Evolutionary conservation across 2,888 invertebrate species (phyloP).

Genomic region (Clistopyga incitator): DNA sequence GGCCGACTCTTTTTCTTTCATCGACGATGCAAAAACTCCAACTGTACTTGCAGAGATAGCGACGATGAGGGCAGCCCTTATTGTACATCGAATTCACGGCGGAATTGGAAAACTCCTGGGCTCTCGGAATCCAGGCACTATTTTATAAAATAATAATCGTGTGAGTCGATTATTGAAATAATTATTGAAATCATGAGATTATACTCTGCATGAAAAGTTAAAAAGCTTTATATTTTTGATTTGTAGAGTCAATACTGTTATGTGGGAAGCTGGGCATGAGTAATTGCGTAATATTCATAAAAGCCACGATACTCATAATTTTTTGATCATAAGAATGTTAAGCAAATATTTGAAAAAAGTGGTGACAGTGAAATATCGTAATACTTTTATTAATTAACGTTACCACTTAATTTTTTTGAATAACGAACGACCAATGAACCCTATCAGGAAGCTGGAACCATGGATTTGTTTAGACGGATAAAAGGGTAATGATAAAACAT

Average conservation of each 20-base stretch:
- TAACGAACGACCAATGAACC: not conserved
- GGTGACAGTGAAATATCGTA: not conserved
- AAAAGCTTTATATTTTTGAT: too few relatives aligned
- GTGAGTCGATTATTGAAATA: too few relatives aligned
- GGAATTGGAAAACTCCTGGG: not conserved
- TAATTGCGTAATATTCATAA: too few relatives aligned
- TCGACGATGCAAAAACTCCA: constrained; percentile 21
- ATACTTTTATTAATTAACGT: not conserved
- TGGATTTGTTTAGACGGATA: not conserved
- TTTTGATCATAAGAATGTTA: too few relatives aligned
- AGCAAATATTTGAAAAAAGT: too few relatives aligned
- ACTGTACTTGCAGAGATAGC: constrained; percentile 23
- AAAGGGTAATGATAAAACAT: too few relatives aligned
- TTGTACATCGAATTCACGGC: not conserved
- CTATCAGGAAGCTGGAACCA: not conserved
- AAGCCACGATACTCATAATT: too few relatives aligned
- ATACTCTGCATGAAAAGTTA: too few relatives aligned
- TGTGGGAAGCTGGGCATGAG: too few relatives aligned
- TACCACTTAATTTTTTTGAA: not conserved
- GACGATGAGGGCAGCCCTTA: not conserved
- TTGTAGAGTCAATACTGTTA: too few relatives aligned
- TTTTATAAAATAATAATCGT: not conserved
- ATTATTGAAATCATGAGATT: too few relatives aligned
- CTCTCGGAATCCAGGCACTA: not conserved
- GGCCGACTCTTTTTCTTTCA: constrained; percentile 19